Percentiles rank a stretch among this genome's conserved stretches.
Conservation (phyloP, 2,113 vertebrate genomes). For the Trachemys scripta region DNA sequence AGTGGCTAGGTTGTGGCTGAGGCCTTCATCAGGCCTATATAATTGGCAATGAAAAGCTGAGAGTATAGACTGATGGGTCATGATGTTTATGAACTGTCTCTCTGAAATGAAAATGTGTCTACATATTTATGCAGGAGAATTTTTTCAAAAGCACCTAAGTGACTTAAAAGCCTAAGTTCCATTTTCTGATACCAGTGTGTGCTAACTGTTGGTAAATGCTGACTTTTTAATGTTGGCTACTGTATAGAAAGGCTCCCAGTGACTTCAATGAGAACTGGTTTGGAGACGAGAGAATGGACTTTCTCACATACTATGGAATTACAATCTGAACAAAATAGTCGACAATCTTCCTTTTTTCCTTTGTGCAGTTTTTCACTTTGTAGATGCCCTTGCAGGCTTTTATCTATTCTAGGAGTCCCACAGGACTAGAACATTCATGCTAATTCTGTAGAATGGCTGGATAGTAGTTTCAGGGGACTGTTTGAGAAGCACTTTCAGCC, state of each 20-base stretch:
- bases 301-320: not conserved
- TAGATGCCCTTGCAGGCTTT: constrained; percentile 53
- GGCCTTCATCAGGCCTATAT: not conserved
- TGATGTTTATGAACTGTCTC: not conserved
- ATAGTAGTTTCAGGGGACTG: constrained; percentile 46
- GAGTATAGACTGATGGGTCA: not conserved
- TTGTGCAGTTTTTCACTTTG: constrained; percentile 31
- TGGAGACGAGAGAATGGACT: not conserved
- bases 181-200: not conserved
- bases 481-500: constrained; percentile 49
- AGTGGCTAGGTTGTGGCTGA: not conserved
- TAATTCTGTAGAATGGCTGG: constrained; percentile 55
- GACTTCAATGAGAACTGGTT: constrained; percentile 3
- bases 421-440: constrained; percentile 33
- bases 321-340: not conserved
- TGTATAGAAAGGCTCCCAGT: not conserved
- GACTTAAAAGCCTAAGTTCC: not conserved
- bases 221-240: not conserved
- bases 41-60: not conserved
- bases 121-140: not conserved
- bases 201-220: not conserved
- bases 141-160: not conserved
- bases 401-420: constrained; percentile 53
- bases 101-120: not conserved
- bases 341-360: not conserved